A percentile compares a stretch with the other conserved stretches of the same genome.
Conservation (phyloP, 2,113 vertebrate genomes). For the Formicarius rufipectus region DNA sequence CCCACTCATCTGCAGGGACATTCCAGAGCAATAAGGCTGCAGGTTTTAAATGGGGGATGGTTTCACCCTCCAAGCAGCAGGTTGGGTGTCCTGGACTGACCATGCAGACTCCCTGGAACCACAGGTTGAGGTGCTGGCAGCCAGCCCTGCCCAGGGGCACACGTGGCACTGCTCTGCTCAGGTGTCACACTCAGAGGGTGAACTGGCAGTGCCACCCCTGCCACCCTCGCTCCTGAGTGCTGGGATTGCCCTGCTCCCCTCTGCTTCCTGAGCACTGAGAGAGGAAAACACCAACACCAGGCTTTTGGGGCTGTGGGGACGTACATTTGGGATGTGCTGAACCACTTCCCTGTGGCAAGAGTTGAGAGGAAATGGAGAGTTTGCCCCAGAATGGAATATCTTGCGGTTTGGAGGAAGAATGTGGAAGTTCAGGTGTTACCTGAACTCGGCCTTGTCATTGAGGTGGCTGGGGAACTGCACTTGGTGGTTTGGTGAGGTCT, state of each 20-base stretch:
- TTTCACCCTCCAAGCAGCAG: conserved; percentile 61
- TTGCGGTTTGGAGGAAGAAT: not conserved
- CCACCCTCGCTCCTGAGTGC: not conserved
- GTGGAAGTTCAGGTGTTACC: not conserved
- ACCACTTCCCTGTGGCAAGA: too few relatives aligned
- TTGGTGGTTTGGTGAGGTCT: not conserved
- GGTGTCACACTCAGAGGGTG: not conserved
- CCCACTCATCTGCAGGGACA: conserved; percentile 32
- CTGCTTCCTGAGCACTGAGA: too few relatives aligned
- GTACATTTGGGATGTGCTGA: not conserved
- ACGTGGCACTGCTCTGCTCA: not conserved
- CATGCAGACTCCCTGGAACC: conserved; percentile 66
- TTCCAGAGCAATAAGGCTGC: conserved; percentile 59
- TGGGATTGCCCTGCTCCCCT: not conserved
- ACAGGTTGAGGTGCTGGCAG: conserved; percentile 62
- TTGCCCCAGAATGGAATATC: not conserved
- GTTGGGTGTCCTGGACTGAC: conserved; percentile 59
- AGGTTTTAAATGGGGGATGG: conserved; percentile 59
- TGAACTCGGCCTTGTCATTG: not conserved
- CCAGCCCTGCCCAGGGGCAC: conserved; percentile 20
- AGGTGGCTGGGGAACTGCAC: not conserved
- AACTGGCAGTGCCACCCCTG: not conserved
- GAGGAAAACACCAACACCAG: not conserved
- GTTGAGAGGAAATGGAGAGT: not conserved
- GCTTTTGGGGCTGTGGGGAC: not conserved